These are phyloP conservation scores for Noctuana brunneofusca DNA, from an alignment of 2,888 invertebrate species.

Conservation along the genomic window DNA sequence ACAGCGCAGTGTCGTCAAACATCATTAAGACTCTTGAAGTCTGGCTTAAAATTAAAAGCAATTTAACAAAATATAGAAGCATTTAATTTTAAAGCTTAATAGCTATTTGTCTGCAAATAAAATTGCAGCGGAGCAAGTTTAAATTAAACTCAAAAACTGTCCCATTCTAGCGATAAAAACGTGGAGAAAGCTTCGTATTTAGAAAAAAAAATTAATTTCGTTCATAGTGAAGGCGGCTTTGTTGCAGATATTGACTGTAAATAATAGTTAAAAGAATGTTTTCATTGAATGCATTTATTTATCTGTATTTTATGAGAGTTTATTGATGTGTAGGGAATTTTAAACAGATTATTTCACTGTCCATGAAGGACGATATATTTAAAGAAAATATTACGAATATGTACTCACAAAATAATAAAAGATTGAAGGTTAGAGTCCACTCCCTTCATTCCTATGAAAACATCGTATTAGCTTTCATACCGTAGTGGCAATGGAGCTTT, in stretches of 20 bases:
- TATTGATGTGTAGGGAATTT: neutral
- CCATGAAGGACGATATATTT: no score
- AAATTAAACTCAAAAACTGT: conserved; percentile 26
- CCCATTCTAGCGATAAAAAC: conserved; percentile 9
- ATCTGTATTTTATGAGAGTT: neutral
- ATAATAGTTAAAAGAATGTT: conserved; percentile 2
- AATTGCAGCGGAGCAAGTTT: conserved; percentile 18
- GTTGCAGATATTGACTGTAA: neutral
- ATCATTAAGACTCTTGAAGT: conserved; percentile 16
- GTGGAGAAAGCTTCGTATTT: neutral
- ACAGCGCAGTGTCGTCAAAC: conserved; percentile 4
- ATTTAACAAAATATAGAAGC: conserved; percentile 19
- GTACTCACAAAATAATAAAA: no score
- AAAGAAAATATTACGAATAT: no score
- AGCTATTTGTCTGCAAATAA: conserved; percentile 26
- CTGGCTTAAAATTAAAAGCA: conserved; percentile 4
- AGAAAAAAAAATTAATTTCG: neutral
- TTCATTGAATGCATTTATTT: neutral
- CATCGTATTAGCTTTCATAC: no score
- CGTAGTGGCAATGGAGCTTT: conserved; percentile 7
- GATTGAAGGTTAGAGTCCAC: no score
- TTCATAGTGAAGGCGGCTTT: neutral
- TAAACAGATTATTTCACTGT: no score
- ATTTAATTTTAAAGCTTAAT: conserved; percentile 21
- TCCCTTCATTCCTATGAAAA: no score